Evolutionary conservation across 2,113 vertebrate genomes (phyloP).

Genomic region (Chloropsis cyanopogon): DNA sequence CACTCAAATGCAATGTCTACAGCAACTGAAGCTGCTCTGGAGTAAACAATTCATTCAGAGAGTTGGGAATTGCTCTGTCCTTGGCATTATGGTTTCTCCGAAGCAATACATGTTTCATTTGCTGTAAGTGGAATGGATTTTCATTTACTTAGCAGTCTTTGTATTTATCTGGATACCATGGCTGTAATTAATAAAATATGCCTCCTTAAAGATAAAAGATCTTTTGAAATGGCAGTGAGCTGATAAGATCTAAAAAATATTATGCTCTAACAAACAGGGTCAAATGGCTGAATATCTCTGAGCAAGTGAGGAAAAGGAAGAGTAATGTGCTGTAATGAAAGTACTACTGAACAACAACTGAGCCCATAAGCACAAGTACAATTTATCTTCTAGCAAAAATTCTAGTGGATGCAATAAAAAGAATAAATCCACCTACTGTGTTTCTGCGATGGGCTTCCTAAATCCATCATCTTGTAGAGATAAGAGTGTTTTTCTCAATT

Average conservation of each 20-base stretch:
- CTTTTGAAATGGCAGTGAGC: background rate
- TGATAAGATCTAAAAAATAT: background rate
- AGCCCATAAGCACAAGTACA: background rate
- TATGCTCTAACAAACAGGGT: background rate
- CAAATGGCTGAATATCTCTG: background rate
- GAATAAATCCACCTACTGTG: conserved; percentile 79
- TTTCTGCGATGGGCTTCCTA: conserved; percentile 73
- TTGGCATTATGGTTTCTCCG: background rate
- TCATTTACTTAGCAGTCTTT: background rate
- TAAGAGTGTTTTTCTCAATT: background rate
- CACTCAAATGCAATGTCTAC: background rate
- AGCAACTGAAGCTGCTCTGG: background rate
- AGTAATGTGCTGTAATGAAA: background rate
- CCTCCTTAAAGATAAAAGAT: background rate
- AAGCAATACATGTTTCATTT: background rate
- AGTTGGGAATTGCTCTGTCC: background rate
- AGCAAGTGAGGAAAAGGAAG: background rate
- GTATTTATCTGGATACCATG: background rate
- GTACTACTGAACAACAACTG: background rate
- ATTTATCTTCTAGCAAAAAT: background rate
- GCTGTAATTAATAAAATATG: conserved; percentile 15
- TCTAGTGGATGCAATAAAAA: background rate
- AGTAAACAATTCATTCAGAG: background rate
- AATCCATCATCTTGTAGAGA: conserved; percentile 74
- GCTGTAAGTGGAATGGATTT: background rate